Conservation (phyloP, 2,888 invertebrate species). For the Drosophila kanekoi region DNA sequence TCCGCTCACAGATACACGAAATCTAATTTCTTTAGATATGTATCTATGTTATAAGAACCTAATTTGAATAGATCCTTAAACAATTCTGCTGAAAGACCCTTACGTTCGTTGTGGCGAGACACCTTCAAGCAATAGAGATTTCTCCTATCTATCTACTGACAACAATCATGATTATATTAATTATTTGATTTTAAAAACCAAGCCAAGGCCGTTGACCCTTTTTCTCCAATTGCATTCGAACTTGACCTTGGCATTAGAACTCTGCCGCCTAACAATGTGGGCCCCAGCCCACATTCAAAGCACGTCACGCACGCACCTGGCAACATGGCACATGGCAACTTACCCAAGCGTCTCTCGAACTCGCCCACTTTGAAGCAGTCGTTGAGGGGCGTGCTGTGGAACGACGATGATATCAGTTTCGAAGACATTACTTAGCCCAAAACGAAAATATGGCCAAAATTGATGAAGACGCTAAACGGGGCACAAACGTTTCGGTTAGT, state of each 20-base stretch:
- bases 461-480: conserved; percentile 57
- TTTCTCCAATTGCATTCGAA: conserved; percentile 12
- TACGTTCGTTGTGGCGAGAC: too few species aligned
- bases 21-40: too few species aligned
- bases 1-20: too few species aligned
- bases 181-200: neutral
- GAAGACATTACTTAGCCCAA: conserved; percentile 75
- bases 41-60: too few species aligned
- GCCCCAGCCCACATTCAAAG: conserved; percentile 10
- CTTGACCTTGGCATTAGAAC: conserved; percentile 32
- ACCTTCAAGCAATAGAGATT: too few species aligned
- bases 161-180: neutral
- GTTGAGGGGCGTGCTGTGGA: conserved; percentile 80
- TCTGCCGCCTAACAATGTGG: conserved; percentile 15
- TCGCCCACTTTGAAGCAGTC: conserved; percentile 84
- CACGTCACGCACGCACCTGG: conserved; percentile 2
- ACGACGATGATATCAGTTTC: conserved; percentile 84
- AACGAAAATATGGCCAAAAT: conserved; percentile 64
- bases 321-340: conserved; percentile 77
- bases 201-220: neutral
- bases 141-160: too few species aligned
- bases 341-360: conserved; percentile 87
- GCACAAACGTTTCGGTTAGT: conserved; percentile 44
- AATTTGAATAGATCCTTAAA: too few species aligned
- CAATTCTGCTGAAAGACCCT: too few species aligned